Base-by-base conservation (phyloP, 2,113 vertebrate genomes). In the Eira barbara region DNA sequence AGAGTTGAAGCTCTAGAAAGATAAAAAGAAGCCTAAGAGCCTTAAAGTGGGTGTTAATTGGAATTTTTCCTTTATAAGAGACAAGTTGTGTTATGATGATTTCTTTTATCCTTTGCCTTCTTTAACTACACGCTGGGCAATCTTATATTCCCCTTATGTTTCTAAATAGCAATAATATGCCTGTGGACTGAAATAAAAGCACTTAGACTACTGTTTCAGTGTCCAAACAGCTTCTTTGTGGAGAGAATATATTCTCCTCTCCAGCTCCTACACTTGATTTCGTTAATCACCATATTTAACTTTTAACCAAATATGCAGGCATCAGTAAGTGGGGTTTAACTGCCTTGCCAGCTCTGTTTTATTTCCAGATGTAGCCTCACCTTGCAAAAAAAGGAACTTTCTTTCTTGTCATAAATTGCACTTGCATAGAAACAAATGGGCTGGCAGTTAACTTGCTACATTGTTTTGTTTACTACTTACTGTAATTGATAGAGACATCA, bases 281-380 rank as follows among this genome's bases (percentile, higher is more conserved):
- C 97, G 47, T 96, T 97, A 97, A 96, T 98, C 94, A 92, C 95
- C 69, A 42, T 95, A 49, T 87, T 98, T 86, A 97, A 96, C 61
- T 97, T 98, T 97, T 98, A 95, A 98, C 98, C 52, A 96, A 97
- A 86, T 69, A 96, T 94, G 55, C 92, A 94, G 80, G 45, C 34
- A 10, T 95, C 97, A 89, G 4, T 95, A 74, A 69, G 63, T 47
- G 69, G 61, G 98, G 95, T 97, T 85, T 81, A 95, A 65, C 52
- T 96, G 34, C 67, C 55, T 96, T 97, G 85, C 69, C 94, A 94
- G 49, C 31, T 82, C 31, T 84, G 0, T 98, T 85, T 90, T 42
- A 47, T 93, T 96, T 98, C 74, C 42, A 90, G 79, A 94, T 31
- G 36, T 1, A 89, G 31, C 55, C 81, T 97, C 97, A 92, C 94